A percentile compares a stretch with the other conserved stretches of the same genome.
Conservation (phyloP, 2,888 invertebrate species). For the Galerucella pusilla region DNA sequence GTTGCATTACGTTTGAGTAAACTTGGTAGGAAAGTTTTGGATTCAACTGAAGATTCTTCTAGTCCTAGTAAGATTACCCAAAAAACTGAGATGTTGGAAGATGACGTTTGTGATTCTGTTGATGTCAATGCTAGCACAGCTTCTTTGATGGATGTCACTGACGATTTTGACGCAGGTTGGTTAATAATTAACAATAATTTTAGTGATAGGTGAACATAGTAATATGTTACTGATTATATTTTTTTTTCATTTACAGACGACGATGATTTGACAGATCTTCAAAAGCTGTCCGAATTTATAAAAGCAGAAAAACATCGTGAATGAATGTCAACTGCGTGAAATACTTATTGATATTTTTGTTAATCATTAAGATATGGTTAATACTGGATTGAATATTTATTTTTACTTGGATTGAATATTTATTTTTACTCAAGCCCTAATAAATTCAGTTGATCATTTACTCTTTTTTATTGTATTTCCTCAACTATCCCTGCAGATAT, state of each 20-base stretch:
- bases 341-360: neutral
- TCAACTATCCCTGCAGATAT: no score
- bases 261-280: slow-evolving; percentile 40
- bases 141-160: neutral
- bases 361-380: neutral
- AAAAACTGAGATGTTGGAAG: neutral
- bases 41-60: neutral
- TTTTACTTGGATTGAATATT: neutral
- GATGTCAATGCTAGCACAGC: neutral
- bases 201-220: no score
- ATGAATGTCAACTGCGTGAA: neutral
- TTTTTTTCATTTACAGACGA: slow-evolving; percentile 23
- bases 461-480: no score
- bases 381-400: neutral
- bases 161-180: neutral
- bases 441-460: neutral
- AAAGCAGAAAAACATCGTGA: slow-evolving; percentile 27
- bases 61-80: neutral
- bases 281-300: slow-evolving; percentile 38
- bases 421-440: neutral
- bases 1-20: neutral
- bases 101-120: neutral
- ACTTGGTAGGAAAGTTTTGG: neutral
- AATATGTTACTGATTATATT: neutral
- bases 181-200: neutral